Percentiles rank a stretch among this genome's conserved stretches.
Conservation (phyloP, 2,888 invertebrate species). For the Elmis aenea region DNA sequence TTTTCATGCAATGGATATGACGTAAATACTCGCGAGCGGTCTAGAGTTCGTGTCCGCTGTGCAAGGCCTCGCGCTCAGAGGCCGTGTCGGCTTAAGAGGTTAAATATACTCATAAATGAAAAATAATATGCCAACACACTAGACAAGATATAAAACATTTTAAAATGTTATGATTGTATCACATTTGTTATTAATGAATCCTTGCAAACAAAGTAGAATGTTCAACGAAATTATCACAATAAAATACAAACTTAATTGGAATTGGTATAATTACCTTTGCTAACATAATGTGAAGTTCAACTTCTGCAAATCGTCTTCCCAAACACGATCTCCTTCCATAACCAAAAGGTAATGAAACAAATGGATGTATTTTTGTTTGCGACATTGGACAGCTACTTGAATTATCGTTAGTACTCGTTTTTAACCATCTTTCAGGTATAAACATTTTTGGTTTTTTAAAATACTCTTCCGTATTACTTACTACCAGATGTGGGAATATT, state of each 20-base stretch:
- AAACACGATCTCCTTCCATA: conserved; percentile 73
- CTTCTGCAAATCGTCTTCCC: conserved; percentile 76
- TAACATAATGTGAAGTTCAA: conserved; percentile 67
- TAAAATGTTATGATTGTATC: no score
- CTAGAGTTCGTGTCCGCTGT: no score
- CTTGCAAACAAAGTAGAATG: not conserved
- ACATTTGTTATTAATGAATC: no score
- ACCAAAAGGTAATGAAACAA: conserved; percentile 71
- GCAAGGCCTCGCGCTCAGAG: no score
- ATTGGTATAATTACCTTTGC: conserved; percentile 64
- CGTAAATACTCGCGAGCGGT: no score
- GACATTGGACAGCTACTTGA: conserved; percentile 32
- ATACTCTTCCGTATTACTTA: conserved; percentile 68
- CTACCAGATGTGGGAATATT: conserved; percentile 72
- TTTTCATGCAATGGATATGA: no score
- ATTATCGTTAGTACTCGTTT: conserved; percentile 39
- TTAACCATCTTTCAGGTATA: conserved; percentile 74
- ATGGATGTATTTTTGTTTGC: conserved; percentile 64
- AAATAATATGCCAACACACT: no score
- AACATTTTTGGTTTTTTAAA: conserved; percentile 66
- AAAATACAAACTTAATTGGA: no score
- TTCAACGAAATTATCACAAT: not conserved
- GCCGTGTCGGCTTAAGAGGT: no score
- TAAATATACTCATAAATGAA: no score
- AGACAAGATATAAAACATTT: no score